These are phyloP conservation scores for Eupithecia subumbrata DNA, from an alignment of 2,888 invertebrate genomes.

Conservation along the genomic window DNA sequence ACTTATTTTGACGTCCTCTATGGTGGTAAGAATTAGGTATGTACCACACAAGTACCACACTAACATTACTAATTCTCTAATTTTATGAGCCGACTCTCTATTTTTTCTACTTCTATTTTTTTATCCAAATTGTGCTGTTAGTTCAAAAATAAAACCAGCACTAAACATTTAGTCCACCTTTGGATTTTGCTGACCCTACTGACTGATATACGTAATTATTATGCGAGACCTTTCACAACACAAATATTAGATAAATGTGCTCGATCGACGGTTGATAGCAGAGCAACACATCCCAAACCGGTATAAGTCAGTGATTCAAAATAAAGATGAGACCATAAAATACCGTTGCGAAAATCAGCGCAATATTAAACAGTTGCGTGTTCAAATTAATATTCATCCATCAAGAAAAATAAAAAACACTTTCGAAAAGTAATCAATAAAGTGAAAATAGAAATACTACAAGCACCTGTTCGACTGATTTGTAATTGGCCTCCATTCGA, in stretches of 20 bases:
- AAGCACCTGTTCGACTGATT: not conserved
- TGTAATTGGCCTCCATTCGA: not conserved
- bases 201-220: not conserved
- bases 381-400: slow-evolving; percentile 1
- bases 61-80: no score
- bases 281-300: not conserved
- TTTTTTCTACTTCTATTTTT: not conserved
- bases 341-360: slow-evolving; percentile 22
- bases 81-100: not conserved
- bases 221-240: not conserved
- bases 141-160: not conserved
- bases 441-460: not conserved
- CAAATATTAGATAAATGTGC: not conserved
- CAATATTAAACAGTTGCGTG: not conserved
- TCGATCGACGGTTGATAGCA: not conserved
- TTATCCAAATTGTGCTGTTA: not conserved
- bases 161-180: not conserved
- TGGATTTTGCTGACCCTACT: not conserved
- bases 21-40: no score
- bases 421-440: not conserved
- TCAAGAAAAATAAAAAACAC: not conserved
- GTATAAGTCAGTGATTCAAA: not conserved
- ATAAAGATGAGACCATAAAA: slow-evolving; percentile 6
- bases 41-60: no score
- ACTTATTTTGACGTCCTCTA: no score